Conservation (phyloP, 2,797 vertebrate genomes). For the Argya squamiceps region DNA sequence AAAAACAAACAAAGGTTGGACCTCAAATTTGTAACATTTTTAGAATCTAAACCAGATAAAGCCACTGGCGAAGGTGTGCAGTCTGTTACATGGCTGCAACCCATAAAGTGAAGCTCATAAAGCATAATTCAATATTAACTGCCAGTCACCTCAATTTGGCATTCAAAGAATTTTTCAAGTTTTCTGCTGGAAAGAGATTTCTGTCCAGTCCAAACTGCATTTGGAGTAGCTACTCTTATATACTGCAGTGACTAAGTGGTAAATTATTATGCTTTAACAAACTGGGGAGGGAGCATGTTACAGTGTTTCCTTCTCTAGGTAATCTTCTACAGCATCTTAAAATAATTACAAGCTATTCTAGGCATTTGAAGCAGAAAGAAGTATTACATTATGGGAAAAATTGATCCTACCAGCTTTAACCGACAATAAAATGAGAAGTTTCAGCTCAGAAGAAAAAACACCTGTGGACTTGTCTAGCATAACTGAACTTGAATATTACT, state of each 20-base stretch:
- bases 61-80: background rate
- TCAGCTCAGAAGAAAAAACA: background rate
- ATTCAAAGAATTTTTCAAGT: background rate
- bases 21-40: background rate
- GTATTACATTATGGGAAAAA: background rate
- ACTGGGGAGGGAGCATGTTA: background rate
- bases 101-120: background rate
- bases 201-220: background rate
- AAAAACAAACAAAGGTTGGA: background rate
- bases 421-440: background rate
- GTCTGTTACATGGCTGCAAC: background rate
- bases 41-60: background rate
- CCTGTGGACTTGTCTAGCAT: background rate
- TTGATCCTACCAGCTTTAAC: background rate
- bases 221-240: background rate
- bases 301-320: background rate
- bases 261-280: background rate
- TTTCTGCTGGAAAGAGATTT: background rate
- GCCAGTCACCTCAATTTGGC: background rate
- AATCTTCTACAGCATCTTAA: background rate
- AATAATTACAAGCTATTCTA: background rate
- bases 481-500: background rate
- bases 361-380: background rate
- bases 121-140: background rate
- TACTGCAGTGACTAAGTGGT: background rate